Percentiles rank a stretch among this genome's conserved stretches.
Evolutionary conservation across 2,797 vertebrate species (phyloP).

Genomic region (Mus minutoides): DNA sequence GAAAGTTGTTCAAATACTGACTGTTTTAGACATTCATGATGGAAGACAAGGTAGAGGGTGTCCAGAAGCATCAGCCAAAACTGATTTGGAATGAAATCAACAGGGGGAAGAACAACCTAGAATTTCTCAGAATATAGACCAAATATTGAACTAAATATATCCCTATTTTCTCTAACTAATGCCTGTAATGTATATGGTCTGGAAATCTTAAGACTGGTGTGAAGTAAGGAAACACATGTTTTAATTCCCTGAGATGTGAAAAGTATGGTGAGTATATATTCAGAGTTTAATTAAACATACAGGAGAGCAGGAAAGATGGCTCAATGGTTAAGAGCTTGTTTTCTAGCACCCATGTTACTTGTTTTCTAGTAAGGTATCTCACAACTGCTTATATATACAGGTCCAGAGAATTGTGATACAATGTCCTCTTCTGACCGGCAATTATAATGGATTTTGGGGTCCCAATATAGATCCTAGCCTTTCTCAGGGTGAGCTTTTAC

Average conservation of each 20-base stretch:
- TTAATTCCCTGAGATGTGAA: background rate
- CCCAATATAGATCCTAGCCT: background rate
- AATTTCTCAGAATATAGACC: background rate
- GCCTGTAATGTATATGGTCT: background rate
- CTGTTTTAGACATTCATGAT: background rate
- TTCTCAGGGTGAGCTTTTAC: background rate
- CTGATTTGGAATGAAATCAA: background rate
- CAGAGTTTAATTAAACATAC: background rate
- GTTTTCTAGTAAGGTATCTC: background rate
- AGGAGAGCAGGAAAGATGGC: background rate
- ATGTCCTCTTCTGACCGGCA: background rate
- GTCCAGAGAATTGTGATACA: background rate
- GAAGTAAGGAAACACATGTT: background rate
- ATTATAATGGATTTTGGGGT: background rate
- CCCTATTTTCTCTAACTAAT: background rate
- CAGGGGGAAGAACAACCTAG: background rate
- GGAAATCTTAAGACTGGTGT: background rate
- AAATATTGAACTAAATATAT: background rate
- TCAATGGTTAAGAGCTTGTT: background rate
- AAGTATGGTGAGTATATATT: background rate
- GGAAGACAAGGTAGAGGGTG: background rate
- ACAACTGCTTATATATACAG: background rate
- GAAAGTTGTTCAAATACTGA: background rate
- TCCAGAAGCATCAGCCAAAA: background rate
- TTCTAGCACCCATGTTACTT: background rate